A percentile compares a stretch with the other conserved stretches of the same genome.
phyloP scores from a whole-genome alignment of 1,140 invertebrate genomes.

The Caenorhabditis briggsae region DNA sequence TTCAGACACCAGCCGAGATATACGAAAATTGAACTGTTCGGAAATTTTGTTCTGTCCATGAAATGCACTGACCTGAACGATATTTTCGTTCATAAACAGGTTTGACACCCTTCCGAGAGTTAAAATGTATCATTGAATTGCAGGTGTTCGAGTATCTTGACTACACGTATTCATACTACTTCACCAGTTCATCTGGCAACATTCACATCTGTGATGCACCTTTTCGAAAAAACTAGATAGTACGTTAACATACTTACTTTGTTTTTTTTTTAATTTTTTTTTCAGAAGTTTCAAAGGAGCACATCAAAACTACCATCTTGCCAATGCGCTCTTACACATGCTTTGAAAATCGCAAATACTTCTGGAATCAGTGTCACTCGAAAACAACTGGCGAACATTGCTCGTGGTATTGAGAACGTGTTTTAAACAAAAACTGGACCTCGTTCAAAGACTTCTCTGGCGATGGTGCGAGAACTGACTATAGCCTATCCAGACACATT shows the following conservation, averaged over 20 bases:
- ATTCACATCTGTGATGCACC: neutral
- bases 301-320: neutral
- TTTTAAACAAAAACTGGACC: neutral
- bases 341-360: neutral
- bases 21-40: neutral
- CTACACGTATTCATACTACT: neutral
- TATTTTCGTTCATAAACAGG: neutral
- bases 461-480: neutral
- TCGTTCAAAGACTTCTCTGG: neutral
- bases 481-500: neutral
- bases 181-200: neutral
- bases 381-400: neutral
- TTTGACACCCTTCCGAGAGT: neutral
- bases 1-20: neutral
- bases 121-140: neutral
- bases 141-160: neutral
- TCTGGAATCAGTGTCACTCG: neutral
- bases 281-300: neutral
- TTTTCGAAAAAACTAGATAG: neutral
- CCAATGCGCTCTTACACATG: neutral
- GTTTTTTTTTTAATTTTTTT: neutral
- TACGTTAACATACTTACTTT: neutral
- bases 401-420: neutral
- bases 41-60: neutral
- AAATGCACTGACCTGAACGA: neutral